A percentile compares a stretch with the other conserved stretches of the same genome.
Evolutionary conservation across 2,888 invertebrate species (phyloP).

Genomic region (Macaria liturata): DNA sequence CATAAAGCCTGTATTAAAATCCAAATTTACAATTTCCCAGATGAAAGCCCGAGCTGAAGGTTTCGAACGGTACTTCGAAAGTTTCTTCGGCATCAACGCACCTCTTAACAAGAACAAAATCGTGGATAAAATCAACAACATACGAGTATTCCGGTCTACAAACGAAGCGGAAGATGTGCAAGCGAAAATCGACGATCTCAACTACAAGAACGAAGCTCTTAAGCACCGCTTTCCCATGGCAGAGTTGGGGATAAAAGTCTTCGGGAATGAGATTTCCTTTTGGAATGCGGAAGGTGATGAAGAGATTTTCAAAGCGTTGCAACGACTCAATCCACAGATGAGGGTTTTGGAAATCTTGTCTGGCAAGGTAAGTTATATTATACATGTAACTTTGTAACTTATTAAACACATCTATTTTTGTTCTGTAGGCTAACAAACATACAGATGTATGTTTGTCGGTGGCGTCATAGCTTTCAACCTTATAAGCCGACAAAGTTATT

Average conservation of each 20-base stretch:
- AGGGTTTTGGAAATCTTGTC: conserved; percentile 89
- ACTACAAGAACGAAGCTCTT: conserved; percentile 78
- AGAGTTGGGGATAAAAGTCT: conserved; percentile 83
- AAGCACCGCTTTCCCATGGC: conserved; percentile 78
- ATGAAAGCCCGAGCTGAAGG: conserved; percentile 93
- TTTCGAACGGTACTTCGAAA: conserved; percentile 92
- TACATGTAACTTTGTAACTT: no score
- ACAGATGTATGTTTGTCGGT: no score
- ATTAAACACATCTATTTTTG: no score
- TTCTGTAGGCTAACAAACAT: no score
- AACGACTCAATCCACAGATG: conserved; percentile 87
- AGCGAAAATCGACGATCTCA: conserved; percentile 74
- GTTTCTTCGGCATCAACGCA: conserved; percentile 91
- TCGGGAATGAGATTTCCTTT: conserved; percentile 95
- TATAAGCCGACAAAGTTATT: no score
- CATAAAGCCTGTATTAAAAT: no score
- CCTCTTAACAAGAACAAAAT: conserved; percentile 85
- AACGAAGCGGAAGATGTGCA: conserved; percentile 73
- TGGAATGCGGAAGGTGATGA: conserved; percentile 87
- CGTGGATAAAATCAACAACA: conserved; percentile 80
- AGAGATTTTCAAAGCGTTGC: conserved; percentile 86
- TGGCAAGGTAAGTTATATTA: conserved; percentile 84
- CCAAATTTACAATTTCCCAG: conserved; percentile 54
- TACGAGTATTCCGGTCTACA: conserved; percentile 78
- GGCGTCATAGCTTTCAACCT: no score